Conservation (phyloP, 2,797 vertebrate genomes). For the Sebastes diploproa region DNA sequence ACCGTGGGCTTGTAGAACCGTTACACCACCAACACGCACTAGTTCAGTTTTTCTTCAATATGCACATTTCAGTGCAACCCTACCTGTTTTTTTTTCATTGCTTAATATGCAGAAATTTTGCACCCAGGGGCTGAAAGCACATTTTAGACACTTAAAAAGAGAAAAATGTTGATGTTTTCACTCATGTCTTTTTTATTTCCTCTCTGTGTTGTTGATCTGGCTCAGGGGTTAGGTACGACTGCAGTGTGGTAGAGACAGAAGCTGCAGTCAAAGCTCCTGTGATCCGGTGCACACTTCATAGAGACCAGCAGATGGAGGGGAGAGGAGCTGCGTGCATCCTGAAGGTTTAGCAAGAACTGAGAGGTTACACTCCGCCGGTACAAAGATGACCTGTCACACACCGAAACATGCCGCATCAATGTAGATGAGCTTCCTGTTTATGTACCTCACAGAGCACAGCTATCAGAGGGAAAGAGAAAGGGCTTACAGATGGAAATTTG, state of each 20-base stretch:
- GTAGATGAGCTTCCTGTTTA: constrained; percentile 70
- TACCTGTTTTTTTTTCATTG: constrained; percentile 37
- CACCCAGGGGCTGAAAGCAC: constrained; percentile 68
- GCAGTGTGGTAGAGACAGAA: constrained; percentile 74
- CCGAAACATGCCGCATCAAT: constrained; percentile 61
- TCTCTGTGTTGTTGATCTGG: constrained; percentile 74
- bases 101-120: constrained; percentile 59
- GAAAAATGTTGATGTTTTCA: constrained; percentile 68
- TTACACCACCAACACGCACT: neutral
- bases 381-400: constrained; percentile 81
- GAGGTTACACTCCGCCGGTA: constrained; percentile 73
- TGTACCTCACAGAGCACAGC: constrained; percentile 56
- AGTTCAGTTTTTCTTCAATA: constrained; percentile 20
- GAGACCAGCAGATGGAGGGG: constrained; percentile 78
- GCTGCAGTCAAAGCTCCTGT: constrained; percentile 79
- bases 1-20: too few species aligned
- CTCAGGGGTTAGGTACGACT: constrained; percentile 75
- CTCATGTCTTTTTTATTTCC: constrained; percentile 64
- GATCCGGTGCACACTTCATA: constrained; percentile 78
- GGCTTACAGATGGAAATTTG: constrained; percentile 68
- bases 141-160: constrained; percentile 66
- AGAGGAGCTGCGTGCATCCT: constrained; percentile 73
- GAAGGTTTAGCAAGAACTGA: constrained; percentile 77
- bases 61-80: constrained; percentile 22
- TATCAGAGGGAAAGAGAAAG: constrained; percentile 60